These are phyloP conservation scores for Meta bourneti DNA, from an alignment of 2,888 invertebrate species.

Conservation along the genomic window DNA sequence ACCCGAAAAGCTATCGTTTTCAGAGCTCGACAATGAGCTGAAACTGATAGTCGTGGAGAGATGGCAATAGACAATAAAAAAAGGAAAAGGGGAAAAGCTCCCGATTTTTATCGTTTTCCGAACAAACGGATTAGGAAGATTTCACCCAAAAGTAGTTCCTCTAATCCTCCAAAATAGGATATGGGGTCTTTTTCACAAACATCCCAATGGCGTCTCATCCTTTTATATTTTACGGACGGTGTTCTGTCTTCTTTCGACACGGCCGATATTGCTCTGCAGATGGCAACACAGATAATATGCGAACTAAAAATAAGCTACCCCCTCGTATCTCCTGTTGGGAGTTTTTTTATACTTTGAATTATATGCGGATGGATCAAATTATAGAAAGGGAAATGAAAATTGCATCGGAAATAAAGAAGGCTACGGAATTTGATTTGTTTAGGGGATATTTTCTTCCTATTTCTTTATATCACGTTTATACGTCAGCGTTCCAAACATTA, in stretches of 20 bases:
- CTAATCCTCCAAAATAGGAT: slow-evolving; percentile 61
- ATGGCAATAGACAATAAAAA: neutral
- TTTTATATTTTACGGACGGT: slow-evolving; percentile 42
- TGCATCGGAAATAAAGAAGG: too few relatives aligned
- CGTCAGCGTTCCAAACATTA: too few relatives aligned
- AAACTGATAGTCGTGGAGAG: neutral
- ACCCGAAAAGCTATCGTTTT: slow-evolving; percentile 59
- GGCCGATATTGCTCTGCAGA: slow-evolving; percentile 40
- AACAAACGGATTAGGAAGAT: slow-evolving; percentile 75
- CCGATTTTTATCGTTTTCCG: slow-evolving; percentile 71
- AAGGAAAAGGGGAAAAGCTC: slow-evolving; percentile 1
- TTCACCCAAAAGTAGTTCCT: slow-evolving; percentile 55
- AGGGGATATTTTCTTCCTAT: too few relatives aligned
- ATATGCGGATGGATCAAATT: too few relatives aligned
- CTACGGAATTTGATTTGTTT: too few relatives aligned
- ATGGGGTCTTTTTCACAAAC: slow-evolving; percentile 42
- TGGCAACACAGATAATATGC: slow-evolving; percentile 20
- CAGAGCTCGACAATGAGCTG: slow-evolving; percentile 24
- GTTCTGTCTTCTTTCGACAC: slow-evolving; percentile 37
- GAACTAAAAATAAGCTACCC: neutral
- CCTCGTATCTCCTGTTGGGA: neutral
- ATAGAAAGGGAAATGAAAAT: neutral
- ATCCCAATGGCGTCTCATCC: slow-evolving; percentile 49
- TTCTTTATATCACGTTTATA: too few relatives aligned
- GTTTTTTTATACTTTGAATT: neutral